phyloP scores from a whole-genome alignment of 2,797 vertebrate genomes.

The Sparus aurata region DNA sequence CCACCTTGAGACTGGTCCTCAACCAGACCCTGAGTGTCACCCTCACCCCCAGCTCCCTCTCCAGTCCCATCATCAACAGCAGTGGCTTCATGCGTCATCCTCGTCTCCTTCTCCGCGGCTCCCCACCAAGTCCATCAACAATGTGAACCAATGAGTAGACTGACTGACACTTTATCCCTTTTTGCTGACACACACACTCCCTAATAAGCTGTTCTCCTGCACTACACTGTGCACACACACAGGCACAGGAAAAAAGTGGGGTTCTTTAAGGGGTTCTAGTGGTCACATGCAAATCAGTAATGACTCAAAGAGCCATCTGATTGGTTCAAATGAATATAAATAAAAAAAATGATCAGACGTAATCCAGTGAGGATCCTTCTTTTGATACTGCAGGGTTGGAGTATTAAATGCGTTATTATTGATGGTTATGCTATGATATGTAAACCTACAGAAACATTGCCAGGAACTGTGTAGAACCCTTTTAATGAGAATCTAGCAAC shows the following conservation, averaged over 20 bases:
- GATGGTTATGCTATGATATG: slow-evolving; percentile 24
- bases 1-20: slow-evolving; percentile 44
- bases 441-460: slow-evolving; percentile 8
- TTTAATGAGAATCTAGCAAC: slow-evolving; percentile 31
- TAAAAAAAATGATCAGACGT: not conserved
- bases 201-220: slow-evolving; percentile 16
- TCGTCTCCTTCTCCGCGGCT: slow-evolving; percentile 33
- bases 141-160: slow-evolving; percentile 48
- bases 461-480: slow-evolving; percentile 31
- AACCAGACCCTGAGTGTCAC: slow-evolving; percentile 5
- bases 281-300: slow-evolving; percentile 4
- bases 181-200: slow-evolving; percentile 11
- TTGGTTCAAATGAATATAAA: not conserved
- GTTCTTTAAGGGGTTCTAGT: slow-evolving; percentile 18
- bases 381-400: slow-evolving; percentile 27
- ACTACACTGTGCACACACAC: slow-evolving; percentile 32
- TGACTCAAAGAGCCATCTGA: slow-evolving; percentile 19
- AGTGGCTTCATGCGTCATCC: slow-evolving; percentile 3
- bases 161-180: slow-evolving; percentile 13
- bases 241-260: not conserved
- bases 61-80: slow-evolving; percentile 5
- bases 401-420: slow-evolving; percentile 27
- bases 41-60: not conserved
- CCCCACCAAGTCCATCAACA: slow-evolving; percentile 26
- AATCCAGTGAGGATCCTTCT: slow-evolving; percentile 30